A percentile compares a stretch with the other conserved stretches of the same genome.
phyloP scores from a whole-genome alignment of 2,797 vertebrate genomes.

The Miichthys miiuy region DNA sequence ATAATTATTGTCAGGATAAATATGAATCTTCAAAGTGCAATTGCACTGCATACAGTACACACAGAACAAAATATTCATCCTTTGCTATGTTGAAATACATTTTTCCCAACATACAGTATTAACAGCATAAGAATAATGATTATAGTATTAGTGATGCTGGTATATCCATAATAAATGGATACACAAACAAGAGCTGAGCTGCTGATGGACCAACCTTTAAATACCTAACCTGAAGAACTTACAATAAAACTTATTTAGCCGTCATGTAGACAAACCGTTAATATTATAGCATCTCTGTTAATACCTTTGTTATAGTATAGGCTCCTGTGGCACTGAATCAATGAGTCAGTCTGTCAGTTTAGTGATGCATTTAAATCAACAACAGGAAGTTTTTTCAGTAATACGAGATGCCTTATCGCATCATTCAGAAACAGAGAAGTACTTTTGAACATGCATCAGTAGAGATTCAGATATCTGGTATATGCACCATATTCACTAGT shows the following conservation, averaged over 20 bases:
- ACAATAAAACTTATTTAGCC: slow-evolving; percentile 1
- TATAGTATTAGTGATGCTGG: neutral
- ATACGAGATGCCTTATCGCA: slow-evolving; percentile 17
- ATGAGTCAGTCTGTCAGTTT: slow-evolving; percentile 11
- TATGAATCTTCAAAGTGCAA: slow-evolving; percentile 31
- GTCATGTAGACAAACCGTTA: slow-evolving; percentile 11
- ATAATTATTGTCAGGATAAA: slow-evolving; percentile 20
- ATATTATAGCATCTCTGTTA: slow-evolving; percentile 15
- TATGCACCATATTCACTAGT: slow-evolving; percentile 18
- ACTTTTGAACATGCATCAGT: slow-evolving; percentile 52
- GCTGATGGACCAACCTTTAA: neutral
- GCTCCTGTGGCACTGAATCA: slow-evolving; percentile 35
- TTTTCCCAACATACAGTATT: slow-evolving; percentile 18
- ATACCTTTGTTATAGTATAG: slow-evolving; percentile 31
- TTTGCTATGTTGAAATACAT: slow-evolving; percentile 2
- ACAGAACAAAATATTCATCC: slow-evolving; percentile 16
- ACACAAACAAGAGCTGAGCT: slow-evolving; percentile 29
- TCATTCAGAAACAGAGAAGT: slow-evolving; percentile 20
- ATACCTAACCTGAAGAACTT: slow-evolving; percentile 13
- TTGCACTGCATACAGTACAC: slow-evolving; percentile 33
- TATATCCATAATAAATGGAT: slow-evolving; percentile 31
- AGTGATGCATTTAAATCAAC: slow-evolving; percentile 37
- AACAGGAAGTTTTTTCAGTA: slow-evolving; percentile 15
- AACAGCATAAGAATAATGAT: slow-evolving; percentile 14
- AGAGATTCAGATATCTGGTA: slow-evolving; percentile 21